These are phyloP conservation scores for Peromyscus polionotus DNA, from an alignment of 2,113 vertebrate genomes.

Conservation along the genomic window DNA sequence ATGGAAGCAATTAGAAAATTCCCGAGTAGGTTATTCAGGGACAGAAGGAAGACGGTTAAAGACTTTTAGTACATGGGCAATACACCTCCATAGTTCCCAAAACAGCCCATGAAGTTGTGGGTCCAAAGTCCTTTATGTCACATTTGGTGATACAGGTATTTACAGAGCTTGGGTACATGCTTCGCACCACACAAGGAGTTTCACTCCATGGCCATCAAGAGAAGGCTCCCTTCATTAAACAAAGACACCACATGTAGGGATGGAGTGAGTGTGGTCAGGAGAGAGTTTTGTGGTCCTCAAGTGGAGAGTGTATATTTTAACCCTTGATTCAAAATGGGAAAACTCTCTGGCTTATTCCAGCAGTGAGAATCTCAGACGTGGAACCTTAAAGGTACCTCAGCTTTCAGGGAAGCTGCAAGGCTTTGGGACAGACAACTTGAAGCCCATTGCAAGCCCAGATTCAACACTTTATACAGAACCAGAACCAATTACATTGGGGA, in stretches of 20 bases:
- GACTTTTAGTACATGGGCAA: background rate
- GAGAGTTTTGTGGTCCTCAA: background rate
- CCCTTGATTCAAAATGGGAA: background rate
- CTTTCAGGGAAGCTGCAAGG: background rate
- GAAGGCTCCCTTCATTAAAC: slow-evolving; percentile 21
- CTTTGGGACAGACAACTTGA: background rate
- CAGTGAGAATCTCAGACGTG: background rate
- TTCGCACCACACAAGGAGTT: background rate
- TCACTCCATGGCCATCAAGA: background rate
- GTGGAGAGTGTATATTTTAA: background rate
- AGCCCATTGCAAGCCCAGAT: background rate
- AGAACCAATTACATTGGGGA: background rate
- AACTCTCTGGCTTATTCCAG: background rate
- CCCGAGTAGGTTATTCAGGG: slow-evolving; percentile 53
- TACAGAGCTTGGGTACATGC: background rate
- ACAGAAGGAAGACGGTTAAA: background rate
- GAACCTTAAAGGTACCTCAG: background rate
- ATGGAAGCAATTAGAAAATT: slow-evolving; percentile 66
- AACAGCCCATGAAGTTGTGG: background rate
- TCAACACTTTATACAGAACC: background rate
- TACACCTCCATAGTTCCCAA: fast-evolving
- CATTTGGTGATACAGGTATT: background rate
- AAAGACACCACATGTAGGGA: background rate
- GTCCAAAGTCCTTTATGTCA: background rate
- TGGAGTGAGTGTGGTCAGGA: background rate